Conservation (phyloP, 2,113 vertebrate species). For the Empidonax alnorum region DNA sequence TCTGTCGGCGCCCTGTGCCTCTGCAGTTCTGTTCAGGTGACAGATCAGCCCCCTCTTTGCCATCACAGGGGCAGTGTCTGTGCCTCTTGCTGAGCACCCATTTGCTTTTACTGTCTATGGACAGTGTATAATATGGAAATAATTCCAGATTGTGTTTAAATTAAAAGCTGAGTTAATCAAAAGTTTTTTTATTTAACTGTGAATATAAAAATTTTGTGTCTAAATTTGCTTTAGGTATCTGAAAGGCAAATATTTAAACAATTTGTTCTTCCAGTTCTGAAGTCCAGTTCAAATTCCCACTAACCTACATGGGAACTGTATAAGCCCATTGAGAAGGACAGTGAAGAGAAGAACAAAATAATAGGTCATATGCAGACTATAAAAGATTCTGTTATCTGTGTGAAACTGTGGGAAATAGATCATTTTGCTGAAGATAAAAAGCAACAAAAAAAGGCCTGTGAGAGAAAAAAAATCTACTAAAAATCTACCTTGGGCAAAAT, state of each 20-base stretch:
- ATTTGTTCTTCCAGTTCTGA: neutral
- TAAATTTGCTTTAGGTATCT: neutral
- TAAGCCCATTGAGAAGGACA: neutral
- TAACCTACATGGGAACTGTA: neutral
- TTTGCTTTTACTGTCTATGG: neutral
- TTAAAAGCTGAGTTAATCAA: neutral
- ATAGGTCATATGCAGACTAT: neutral
- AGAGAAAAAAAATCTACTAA: neutral
- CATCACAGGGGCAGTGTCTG: neutral
- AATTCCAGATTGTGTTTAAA: neutral
- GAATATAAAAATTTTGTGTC: neutral
- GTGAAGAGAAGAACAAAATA: neutral
- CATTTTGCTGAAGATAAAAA: neutral
- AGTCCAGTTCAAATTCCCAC: neutral
- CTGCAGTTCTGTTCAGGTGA: neutral
- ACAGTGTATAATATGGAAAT: neutral
- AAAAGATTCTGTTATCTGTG: neutral
- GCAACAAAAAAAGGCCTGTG: neutral
- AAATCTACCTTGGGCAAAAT: neutral
- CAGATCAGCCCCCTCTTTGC: neutral
- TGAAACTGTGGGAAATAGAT: neutral
- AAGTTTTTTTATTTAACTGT: neutral
- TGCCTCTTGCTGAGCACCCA: neutral
- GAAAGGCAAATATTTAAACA: neutral
- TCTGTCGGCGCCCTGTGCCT: rapidly evolving